Conservation (phyloP, 2,888 invertebrate genomes). For the Sinopyrophorus schimmeli region DNA sequence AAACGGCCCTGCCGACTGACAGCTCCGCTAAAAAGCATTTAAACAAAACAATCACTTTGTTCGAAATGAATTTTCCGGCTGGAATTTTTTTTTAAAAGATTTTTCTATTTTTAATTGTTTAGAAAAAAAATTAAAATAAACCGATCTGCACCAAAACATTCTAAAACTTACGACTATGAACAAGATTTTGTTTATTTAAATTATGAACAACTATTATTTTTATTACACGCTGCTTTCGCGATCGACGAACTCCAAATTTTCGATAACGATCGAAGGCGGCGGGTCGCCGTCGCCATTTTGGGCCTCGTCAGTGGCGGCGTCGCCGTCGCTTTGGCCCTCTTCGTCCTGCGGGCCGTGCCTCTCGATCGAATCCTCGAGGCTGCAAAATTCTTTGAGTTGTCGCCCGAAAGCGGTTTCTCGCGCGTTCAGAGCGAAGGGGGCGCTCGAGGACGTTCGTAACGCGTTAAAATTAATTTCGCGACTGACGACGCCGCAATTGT, state of each 20-base stretch:
- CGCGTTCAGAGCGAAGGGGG: constrained; percentile 11
- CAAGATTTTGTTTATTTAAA: too few relatives aligned
- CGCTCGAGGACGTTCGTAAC: constrained; percentile 13
- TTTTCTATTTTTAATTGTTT: too few relatives aligned
- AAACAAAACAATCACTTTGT: too few relatives aligned
- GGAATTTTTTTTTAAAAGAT: too few relatives aligned
- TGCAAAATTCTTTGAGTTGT: constrained; percentile 13
- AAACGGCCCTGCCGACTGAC: too few relatives aligned
- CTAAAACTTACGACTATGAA: too few relatives aligned
- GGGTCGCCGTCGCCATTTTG: constrained; percentile 5
- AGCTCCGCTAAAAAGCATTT: too few relatives aligned
- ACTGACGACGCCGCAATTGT: background rate
- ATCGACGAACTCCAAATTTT: constrained; percentile 12
- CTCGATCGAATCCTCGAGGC: constrained; percentile 17
- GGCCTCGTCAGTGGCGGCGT: too few relatives aligned
- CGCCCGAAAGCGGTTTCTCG: constrained; percentile 3
- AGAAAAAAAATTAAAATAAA: background rate
- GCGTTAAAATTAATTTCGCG: constrained; percentile 8
- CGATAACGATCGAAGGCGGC: constrained; percentile 14
- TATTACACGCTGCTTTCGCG: constrained; percentile 25
- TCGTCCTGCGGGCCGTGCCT: constrained; percentile 5
- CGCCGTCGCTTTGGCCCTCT: constrained; percentile 3
- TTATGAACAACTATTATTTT: constrained; percentile 1
- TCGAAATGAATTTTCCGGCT: too few relatives aligned
- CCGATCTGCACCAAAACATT: constrained; percentile 7